phyloP scores from a whole-genome alignment of 2,113 vertebrate genomes.

The Engraulis encrasicolus region DNA sequence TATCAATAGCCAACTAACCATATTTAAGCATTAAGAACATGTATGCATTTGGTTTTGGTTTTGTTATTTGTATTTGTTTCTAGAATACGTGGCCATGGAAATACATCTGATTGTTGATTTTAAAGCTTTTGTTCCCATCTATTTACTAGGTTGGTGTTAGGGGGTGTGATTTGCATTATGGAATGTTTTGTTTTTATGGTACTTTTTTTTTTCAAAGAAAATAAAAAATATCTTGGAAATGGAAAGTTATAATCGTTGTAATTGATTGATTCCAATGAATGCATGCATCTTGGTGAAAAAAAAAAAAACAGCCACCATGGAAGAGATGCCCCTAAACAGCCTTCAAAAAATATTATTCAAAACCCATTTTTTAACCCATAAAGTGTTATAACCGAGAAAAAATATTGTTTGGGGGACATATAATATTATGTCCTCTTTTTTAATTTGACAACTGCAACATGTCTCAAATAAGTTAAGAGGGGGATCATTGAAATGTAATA shows the following conservation, averaged over 20 bases:
- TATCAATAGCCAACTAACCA: conserved; percentile 70
- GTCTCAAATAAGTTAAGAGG: too few species aligned
- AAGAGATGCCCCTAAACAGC: too few species aligned
- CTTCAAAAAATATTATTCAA: too few species aligned
- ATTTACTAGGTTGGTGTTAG: conserved; percentile 56
- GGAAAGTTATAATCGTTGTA: not conserved
- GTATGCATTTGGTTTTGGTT: conserved; percentile 61
- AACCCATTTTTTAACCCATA: too few species aligned
- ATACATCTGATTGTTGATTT: conserved; percentile 51
- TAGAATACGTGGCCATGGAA: conserved; percentile 59
- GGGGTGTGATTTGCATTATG: conserved; percentile 61
- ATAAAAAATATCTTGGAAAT: conserved; percentile 70
- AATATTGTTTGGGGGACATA: too few species aligned
- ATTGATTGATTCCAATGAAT: too few species aligned
- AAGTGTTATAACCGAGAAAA: too few species aligned
- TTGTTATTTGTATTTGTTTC: conserved; percentile 44
- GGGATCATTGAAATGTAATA: too few species aligned
- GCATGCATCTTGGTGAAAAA: too few species aligned
- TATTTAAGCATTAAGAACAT: conserved; percentile 65
- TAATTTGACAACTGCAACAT: too few species aligned
- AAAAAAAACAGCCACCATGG: too few species aligned
- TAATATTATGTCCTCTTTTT: too few species aligned
- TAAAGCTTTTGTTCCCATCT: conserved; percentile 47
- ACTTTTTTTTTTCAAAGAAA: conserved; percentile 61
- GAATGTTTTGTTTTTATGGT: conserved; percentile 66